Percentiles rank a stretch among this genome's conserved stretches.
These are phyloP conservation scores for Nilaparvata lugens DNA, from an alignment of 1,140 invertebrate genomes.

Conservation along the genomic window DNA sequence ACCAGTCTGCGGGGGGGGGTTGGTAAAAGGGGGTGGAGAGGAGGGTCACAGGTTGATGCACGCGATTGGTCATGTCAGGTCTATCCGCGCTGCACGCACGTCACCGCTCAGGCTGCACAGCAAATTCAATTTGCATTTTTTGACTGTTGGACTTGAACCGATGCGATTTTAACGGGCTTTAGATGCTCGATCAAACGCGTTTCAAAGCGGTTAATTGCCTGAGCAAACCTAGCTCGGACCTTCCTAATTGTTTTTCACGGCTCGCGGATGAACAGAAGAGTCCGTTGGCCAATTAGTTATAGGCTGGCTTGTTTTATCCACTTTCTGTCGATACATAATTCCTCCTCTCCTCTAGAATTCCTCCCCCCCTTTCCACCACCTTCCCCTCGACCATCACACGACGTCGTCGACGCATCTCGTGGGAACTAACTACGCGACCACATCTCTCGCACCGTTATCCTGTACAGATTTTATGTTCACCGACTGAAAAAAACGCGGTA, in stretches of 20 bases:
- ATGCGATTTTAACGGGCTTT: slow-evolving; percentile 4
- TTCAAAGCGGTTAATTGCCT: slow-evolving; percentile 2
- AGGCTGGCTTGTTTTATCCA: too few species aligned
- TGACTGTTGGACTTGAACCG: neutral
- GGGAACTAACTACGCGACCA: too few species aligned
- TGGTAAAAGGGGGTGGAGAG: neutral
- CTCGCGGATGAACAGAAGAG: too few species aligned
- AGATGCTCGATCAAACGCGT: slow-evolving; percentile 4
- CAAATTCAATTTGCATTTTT: slow-evolving; percentile 4
- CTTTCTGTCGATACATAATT: too few species aligned
- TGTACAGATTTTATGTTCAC: too few species aligned
- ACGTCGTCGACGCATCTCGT: too few species aligned
- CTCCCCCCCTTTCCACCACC: too few species aligned
- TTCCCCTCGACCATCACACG: too few species aligned
- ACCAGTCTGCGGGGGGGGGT: neutral
- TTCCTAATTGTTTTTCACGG: slow-evolving; percentile 1
- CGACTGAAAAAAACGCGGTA: too few species aligned
- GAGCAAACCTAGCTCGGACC: neutral
- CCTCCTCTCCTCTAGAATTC: too few species aligned
- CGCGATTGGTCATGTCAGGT: neutral
- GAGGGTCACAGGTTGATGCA: slow-evolving; percentile 1
- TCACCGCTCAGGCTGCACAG: neutral
- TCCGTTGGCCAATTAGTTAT: too few species aligned
- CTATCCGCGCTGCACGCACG: neutral
- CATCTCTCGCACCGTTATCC: too few species aligned